Conservation (phyloP, 2,888 invertebrate genomes). For the Synergus japonicus region DNA sequence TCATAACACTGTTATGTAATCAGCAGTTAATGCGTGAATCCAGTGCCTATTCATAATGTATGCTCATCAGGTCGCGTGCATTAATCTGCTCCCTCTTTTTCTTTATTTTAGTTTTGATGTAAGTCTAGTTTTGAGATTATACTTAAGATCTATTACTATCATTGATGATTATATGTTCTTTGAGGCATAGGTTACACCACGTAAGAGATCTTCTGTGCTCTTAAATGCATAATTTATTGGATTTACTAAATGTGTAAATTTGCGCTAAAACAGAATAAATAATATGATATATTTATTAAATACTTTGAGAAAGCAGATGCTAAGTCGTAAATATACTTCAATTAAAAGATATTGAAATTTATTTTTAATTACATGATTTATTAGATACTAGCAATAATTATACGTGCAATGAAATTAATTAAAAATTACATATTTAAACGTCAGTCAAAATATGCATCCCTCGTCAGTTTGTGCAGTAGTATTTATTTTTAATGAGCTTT, state of each 20-base stretch:
- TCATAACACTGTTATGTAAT: conserved; percentile 10
- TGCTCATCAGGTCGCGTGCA: conserved; percentile 21
- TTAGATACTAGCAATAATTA: too few relatives aligned
- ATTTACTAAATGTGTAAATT: background rate
- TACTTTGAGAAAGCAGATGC: background rate
- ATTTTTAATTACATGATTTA: background rate
- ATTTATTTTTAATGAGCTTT: too few relatives aligned
- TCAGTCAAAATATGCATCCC: too few relatives aligned
- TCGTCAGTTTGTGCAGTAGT: too few relatives aligned
- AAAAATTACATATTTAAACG: too few relatives aligned
- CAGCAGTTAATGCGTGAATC: conserved; percentile 23
- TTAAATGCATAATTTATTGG: conserved; percentile 30
- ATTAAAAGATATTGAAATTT: background rate
- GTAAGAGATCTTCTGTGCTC: background rate
- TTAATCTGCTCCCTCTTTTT: conserved; percentile 16
- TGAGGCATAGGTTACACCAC: background rate
- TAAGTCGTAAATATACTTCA: background rate
- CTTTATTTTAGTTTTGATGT: background rate
- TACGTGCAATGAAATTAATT: too few relatives aligned
- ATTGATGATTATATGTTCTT: conserved; percentile 30
- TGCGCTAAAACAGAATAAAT: background rate
- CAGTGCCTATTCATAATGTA: conserved; percentile 23
- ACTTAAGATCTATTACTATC: conserved; percentile 22
- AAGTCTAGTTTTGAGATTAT: conserved; percentile 9
- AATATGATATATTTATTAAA: conserved; percentile 1